Evolutionary conservation across 2,797 vertebrate genomes (phyloP).

Genomic region (Eulemur coronatus): DNA sequence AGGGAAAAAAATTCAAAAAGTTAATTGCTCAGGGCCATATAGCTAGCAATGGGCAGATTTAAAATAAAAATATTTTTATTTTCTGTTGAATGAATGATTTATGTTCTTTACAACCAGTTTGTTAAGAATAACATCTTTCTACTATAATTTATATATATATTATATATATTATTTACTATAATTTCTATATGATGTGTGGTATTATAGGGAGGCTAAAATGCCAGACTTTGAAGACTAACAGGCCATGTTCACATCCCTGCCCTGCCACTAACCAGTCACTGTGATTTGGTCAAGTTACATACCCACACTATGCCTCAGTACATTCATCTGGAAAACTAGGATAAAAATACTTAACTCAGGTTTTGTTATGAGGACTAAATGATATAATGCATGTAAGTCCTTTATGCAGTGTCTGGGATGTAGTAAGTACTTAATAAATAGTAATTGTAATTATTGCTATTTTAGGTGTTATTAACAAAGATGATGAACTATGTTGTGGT

Average conservation of each 20-base stretch:
- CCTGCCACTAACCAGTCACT: neutral
- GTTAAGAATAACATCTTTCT: neutral
- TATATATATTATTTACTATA: neutral
- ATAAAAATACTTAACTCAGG: neutral
- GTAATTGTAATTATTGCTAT: neutral
- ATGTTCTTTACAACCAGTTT: neutral
- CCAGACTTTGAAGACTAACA: neutral
- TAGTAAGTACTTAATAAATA: neutral
- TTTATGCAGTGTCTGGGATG: neutral
- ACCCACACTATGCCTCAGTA: neutral
- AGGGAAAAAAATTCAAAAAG: neutral
- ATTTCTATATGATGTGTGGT: neutral
- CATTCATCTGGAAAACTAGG: neutral
- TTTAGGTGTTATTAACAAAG: neutral
- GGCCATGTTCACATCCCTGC: neutral
- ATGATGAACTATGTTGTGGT: neutral
- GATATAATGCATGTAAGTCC: neutral
- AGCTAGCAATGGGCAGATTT: neutral
- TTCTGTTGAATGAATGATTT: neutral
- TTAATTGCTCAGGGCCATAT: neutral
- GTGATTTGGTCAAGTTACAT: neutral
- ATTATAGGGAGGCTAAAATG: neutral
- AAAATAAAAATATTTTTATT: neutral
- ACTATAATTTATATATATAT: neutral
- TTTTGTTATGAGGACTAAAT: neutral